Percentiles rank a stretch among this genome's conserved stretches.
Evolutionary conservation across 92 coral and sea anemone genomes (phyloP).

Genomic region (Galaxea fascicularis): DNA sequence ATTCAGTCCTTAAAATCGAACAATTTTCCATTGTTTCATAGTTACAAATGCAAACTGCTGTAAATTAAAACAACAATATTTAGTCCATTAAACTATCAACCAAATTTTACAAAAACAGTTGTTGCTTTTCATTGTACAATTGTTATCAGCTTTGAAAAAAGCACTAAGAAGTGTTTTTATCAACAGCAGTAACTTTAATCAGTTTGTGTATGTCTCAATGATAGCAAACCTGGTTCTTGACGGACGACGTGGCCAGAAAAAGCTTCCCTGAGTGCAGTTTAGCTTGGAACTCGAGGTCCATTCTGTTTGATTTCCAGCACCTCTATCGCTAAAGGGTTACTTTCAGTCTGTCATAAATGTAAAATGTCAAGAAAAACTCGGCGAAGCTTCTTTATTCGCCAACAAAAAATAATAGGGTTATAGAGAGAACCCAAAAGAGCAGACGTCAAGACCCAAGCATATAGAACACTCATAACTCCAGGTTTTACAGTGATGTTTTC

Average conservation of each 20-base stretch:
- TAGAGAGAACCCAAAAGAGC: background rate
- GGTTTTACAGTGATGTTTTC: background rate
- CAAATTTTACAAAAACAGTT: too few relatives aligned
- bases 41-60: too few relatives aligned
- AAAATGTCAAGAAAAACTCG: slow-evolving; percentile 4
- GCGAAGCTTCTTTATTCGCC: background rate
- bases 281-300: too few relatives aligned
- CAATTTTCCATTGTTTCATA: too few relatives aligned
- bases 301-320: too few relatives aligned
- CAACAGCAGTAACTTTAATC: background rate
- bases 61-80: too few relatives aligned
- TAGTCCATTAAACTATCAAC: too few relatives aligned
- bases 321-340: background rate
- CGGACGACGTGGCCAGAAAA: background rate
- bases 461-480: background rate
- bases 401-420: background rate
- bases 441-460: background rate
- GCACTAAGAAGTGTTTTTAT: background rate
- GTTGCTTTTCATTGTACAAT: too few relatives aligned
- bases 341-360: background rate
- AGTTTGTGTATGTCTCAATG: background rate
- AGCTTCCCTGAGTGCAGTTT: background rate
- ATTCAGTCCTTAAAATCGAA: too few relatives aligned
- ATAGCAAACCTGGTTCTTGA: slow-evolving; percentile 5
- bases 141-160: too few relatives aligned